phyloP scores from a whole-genome alignment of 1,140 invertebrate species.

The Drosophila nannoptera region DNA sequence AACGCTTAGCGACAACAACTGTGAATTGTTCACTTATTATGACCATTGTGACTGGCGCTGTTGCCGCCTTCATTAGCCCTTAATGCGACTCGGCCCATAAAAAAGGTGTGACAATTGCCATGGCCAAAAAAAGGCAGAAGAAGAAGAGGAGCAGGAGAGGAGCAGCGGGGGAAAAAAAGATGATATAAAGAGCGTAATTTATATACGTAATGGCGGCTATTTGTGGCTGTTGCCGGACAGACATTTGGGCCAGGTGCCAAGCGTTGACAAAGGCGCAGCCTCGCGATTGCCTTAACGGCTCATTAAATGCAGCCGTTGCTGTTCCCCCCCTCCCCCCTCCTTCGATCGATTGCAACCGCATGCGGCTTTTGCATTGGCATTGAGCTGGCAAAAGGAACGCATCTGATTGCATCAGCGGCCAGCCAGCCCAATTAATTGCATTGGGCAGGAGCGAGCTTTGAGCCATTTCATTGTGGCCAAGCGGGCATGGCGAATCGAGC shows the following conservation, averaged over 20 bases:
- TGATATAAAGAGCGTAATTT: conserved; percentile 24
- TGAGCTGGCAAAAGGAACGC: conserved; percentile 21
- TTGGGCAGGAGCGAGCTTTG: too few relatives aligned
- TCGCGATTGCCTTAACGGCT: conserved; percentile 39
- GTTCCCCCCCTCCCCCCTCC: not conserved
- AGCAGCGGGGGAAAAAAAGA: too few relatives aligned
- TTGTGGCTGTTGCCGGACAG: conserved; percentile 22
- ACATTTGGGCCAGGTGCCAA: conserved; percentile 33
- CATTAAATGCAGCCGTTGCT: conserved; percentile 41
- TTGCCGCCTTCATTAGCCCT: conserved; percentile 63
- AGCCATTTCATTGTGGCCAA: too few relatives aligned
- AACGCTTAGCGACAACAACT: conserved; percentile 49
- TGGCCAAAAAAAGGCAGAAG: conserved; percentile 23
- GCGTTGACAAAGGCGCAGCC: conserved; percentile 15
- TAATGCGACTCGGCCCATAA: conserved; percentile 54
- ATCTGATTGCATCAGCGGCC: too few relatives aligned
- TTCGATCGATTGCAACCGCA: conserved; percentile 28
- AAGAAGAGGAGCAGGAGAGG: too few relatives aligned
- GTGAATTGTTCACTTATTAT: conserved; percentile 53
- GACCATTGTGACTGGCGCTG: conserved; percentile 36
- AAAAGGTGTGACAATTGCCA: conserved; percentile 69
- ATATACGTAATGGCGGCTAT: conserved; percentile 40
- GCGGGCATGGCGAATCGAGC: too few relatives aligned
- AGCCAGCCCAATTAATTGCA: too few relatives aligned
- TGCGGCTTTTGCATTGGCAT: conserved; percentile 31